Conservation (phyloP, 1,140 invertebrate genomes). For the Xylocopa sonorina region DNA sequence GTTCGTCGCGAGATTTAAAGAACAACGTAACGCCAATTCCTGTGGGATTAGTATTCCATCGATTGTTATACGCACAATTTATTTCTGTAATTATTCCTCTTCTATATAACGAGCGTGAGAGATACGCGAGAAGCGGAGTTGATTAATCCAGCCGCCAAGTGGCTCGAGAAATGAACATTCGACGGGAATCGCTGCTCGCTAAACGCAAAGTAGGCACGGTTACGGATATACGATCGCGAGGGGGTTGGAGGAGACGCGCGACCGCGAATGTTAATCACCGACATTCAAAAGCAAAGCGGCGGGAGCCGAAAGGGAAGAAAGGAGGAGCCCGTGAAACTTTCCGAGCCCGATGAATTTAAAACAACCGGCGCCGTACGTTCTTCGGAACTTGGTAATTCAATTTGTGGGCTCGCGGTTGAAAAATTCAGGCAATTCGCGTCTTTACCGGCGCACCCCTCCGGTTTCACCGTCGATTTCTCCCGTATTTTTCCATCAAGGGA, state of each 20-base stretch:
- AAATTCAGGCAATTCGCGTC: slow-evolving; percentile 47
- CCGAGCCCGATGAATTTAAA: slow-evolving; percentile 48
- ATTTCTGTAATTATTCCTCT: too few relatives aligned
- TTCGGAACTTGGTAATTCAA: slow-evolving; percentile 59
- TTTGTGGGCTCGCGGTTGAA: slow-evolving; percentile 28
- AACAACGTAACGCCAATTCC: too few relatives aligned
- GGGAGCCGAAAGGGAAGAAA: not conserved
- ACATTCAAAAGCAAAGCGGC: slow-evolving; percentile 55
- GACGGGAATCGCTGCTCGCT: too few relatives aligned
- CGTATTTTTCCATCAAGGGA: slow-evolving; percentile 11
- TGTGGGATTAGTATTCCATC: too few relatives aligned
- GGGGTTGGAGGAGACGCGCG: slow-evolving; percentile 18
- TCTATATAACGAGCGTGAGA: too few relatives aligned
- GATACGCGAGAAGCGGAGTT: too few relatives aligned
- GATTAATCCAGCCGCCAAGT: too few relatives aligned
- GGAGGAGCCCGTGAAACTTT: slow-evolving; percentile 23
- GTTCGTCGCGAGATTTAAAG: too few relatives aligned
- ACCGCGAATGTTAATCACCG: slow-evolving; percentile 56
- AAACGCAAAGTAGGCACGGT: not conserved
- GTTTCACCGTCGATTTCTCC: slow-evolving; percentile 35
- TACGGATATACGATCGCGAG: not conserved
- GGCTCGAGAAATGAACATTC: not conserved
- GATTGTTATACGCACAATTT: too few relatives aligned
- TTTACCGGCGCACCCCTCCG: not conserved
- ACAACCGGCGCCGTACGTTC: slow-evolving; percentile 27